Evolutionary conservation across 2,797 vertebrate species (phyloP), one percentile per base, ranked within the genome.

Genomic region (Gobio occitaniae): DNA sequence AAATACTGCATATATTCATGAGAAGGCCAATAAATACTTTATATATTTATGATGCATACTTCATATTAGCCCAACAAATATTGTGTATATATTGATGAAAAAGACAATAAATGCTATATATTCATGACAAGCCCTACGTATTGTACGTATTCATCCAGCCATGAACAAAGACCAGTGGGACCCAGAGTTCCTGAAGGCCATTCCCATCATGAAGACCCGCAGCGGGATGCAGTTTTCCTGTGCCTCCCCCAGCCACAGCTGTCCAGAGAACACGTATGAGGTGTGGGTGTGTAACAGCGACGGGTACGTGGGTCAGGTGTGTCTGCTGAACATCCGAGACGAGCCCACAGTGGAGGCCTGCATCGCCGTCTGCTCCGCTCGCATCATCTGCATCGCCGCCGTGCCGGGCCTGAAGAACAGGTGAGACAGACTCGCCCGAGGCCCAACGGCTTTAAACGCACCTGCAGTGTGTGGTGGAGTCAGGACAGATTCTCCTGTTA

Each of bases 251-350:
- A 99, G 97, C 90, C 97, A 97, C 87, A 97, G 96, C 93, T 95
- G 95, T 80, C 95, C 96, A 0, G 97, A 99, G 89, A 97, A 96
- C 16, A 94, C 95, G 0, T 97, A 96, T 0, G 98, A 99, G 84
- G 98, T 99, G 16, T 99, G 98, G 98, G 98, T 99, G 83, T 99
- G 98, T 89, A 99, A 99, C 94, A 99, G 98, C 0, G 98, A 99
- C 0, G 98, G 98, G 65, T 99, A 99, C 5, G 98, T 99, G 78
- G 98, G 98, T 32, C 98, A 99, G 95, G 98, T 99, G n/a, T 99
- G 98, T 87, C 92, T 99, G 86, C 94, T 99, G 86, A 99, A 98
- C 93, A 96, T 99, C 92, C 95, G 95, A 8, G 96, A 97, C 0
- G 98, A 99, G 92, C 98, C 98, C 25, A 98, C 97, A 0, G 98